Evolutionary conservation across 2,797 vertebrate genomes (phyloP), one percentile per base, ranked within the genome.

Genomic region (Cephalopachus bancanus): DNA sequence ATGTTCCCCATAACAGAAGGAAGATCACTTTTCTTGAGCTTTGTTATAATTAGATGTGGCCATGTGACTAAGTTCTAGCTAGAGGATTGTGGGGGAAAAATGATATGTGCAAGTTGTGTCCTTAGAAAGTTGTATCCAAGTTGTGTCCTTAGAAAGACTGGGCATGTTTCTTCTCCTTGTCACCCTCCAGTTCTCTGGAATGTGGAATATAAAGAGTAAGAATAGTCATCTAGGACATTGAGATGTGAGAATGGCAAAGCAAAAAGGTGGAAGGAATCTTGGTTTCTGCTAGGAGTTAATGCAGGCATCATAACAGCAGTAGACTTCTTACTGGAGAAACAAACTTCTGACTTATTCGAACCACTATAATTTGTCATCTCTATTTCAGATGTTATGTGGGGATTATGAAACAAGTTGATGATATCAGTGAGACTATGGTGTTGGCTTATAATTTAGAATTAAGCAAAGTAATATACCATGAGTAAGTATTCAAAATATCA

Each of bases 401-500:
- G 65, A 90, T 62, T 89, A 26, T 78, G 24, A 90, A 22, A 71
- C 7, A 49, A 91, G 17, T 28, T 57, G 9, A 60, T 80, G 28
- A 51, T 55, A 57, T 74, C 20, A 33, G 9, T 2, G 69, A 10
- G 9, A 7, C 14, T 64, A 22, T 51, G 12, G 8, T 59, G 24
- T 26, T 64, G 62, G 44, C 28, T 83, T 89, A 14, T 93, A 69
- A 75, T 55, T 94, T n/a, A 89, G n/a, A 89, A 65, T 55, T 60
- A 44, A 86, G n/a, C 75, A 90, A 81, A 79, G 67, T 28, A 30
- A 26, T 79, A 7, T 15, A 67, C 1, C 33, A 69, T 22, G 7
- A 74, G 19, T 69, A 44, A 24, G 1, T 86, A 44, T 74, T 90
- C 60, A 59, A 92, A 74, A 74, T 60, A 3, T 59, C 28, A 92